A percentile compares a stretch with the other conserved stretches of the same genome.
Conservation (phyloP, 2,113 vertebrate species). For the Periophthalmodon schlosseri region DNA sequence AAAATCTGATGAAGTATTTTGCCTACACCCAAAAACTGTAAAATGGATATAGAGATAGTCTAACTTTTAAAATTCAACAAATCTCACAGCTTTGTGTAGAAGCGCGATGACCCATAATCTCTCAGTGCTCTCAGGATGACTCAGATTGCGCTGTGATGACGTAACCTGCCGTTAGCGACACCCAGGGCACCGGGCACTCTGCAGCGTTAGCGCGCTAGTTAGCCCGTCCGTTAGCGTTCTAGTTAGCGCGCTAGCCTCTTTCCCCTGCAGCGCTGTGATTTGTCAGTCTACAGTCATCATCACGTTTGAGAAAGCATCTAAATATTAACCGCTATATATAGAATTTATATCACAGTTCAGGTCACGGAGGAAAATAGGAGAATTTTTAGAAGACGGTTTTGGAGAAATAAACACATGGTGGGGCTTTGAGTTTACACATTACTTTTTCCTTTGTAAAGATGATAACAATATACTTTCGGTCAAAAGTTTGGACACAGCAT, state of each 20-base stretch:
- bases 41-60: too few relatives aligned
- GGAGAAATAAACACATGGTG: too few relatives aligned
- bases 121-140: constrained; percentile 30
- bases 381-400: background rate
- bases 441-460: too few relatives aligned
- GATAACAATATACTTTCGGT: too few relatives aligned
- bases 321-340: background rate
- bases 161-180: constrained; percentile 31
- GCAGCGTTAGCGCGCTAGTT: background rate
- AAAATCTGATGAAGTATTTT: too few relatives aligned
- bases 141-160: constrained; percentile 40
- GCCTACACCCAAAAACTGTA: too few relatives aligned
- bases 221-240: constrained; percentile 6
- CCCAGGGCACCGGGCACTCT: constrained; percentile 6
- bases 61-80: background rate
- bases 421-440: too few relatives aligned
- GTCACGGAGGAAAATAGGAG: background rate
- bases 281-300: constrained; percentile 4
- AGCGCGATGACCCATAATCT: constrained; percentile 11
- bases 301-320: background rate
- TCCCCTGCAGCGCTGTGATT: background rate
- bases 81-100: background rate
- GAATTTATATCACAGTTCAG: background rate
- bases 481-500: too few relatives aligned
- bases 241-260: background rate